Base-by-base conservation (phyloP, 1,140 invertebrate genomes). In the Drosophila tropicalis region DNA sequence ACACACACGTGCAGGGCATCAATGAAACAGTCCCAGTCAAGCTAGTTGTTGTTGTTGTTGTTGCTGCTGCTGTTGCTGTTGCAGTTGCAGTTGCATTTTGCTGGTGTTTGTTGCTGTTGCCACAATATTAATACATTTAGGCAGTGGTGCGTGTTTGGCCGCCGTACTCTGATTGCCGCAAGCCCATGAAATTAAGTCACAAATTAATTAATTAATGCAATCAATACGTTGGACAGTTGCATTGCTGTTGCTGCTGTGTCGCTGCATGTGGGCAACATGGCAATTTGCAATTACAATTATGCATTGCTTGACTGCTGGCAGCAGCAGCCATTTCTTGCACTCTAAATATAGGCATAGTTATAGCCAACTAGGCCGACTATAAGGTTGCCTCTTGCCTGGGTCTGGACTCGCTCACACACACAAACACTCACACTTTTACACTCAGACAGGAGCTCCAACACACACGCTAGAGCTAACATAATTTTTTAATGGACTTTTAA, bases 131-230 rank as follows among this genome's bases (percentile, higher is more conserved):
- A 86, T 86, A 86, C 79, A 87, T 86, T 87, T 85, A 71, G 79
- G 76, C 82, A 87, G 75, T 66, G 68, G 79, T 87, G 83, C 79
- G 83, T 85, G 82, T 67, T 17, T 19, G 9, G 17, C 54, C 47
- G 70, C 19, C 55, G 64, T 61, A 76, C 84, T 77, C 77, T 84
- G 84, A 89, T 90, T 89, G 84, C 84, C 84, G 84, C 84, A 83
- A 87, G 87, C 79, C 80, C 86, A 87, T 87, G 86, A 87, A 90
- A 90, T 90, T 83, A 83, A 90, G 82, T 90, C 87, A 87, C 87
- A 90, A 90, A 90, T 90, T 90, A 90, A 90, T 90, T 90, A 90
- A 90, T 90, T 90, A 90, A 90, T 90, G 83, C 87, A 90, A 90
- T 90, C 86, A 90, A 90, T 90, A 90, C 82, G 80, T 79, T 75